Percentiles rank a stretch among this genome's conserved stretches.
These are phyloP conservation scores for Crocodylus rhombifer DNA, from an alignment of 2,797 vertebrate genomes.

Conservation along the genomic window DNA sequence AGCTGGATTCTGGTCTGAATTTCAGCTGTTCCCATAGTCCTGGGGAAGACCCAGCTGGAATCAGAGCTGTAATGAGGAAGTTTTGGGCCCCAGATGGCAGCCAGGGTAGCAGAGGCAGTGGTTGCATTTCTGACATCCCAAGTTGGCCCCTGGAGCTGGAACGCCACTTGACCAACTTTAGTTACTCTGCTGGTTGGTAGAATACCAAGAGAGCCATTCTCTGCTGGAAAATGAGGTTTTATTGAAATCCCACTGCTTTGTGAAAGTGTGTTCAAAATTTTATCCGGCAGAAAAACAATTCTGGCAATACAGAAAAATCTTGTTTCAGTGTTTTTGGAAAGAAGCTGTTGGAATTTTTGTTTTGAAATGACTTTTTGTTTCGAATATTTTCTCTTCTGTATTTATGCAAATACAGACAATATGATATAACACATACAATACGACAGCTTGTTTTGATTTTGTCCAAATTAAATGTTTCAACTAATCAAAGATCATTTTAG, in stretches of 20 bases:
- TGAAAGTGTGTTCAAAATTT: constrained; percentile 13
- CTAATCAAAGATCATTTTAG: not conserved
- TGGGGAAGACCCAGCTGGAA: not conserved
- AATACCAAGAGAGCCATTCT: constrained; percentile 7
- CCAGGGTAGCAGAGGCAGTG: too few species aligned
- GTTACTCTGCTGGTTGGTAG: too few species aligned
- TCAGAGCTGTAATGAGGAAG: too few species aligned
- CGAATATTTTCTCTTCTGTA: not conserved
- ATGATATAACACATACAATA: not conserved
- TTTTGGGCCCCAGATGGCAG: too few species aligned
- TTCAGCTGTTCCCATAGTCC: constrained; percentile 30
- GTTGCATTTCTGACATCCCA: too few species aligned
- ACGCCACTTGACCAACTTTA: too few species aligned
- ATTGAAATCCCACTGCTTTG: not conserved
- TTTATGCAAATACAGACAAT: not conserved
- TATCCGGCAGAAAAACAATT: constrained; percentile 17
- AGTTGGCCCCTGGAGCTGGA: too few species aligned
- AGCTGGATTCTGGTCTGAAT: constrained; percentile 2
- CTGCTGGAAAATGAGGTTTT: not conserved
- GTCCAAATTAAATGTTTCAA: not conserved
- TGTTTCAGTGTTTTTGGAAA: not conserved
- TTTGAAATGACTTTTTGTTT: not conserved
- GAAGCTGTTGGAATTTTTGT: not conserved
- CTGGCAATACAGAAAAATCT: not conserved
- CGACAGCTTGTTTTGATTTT: not conserved